Evolutionary conservation across 2,888 invertebrate genomes (phyloP), one percentile per base, ranked within the genome.

Genomic region (Sisyra terminalis): DNA sequence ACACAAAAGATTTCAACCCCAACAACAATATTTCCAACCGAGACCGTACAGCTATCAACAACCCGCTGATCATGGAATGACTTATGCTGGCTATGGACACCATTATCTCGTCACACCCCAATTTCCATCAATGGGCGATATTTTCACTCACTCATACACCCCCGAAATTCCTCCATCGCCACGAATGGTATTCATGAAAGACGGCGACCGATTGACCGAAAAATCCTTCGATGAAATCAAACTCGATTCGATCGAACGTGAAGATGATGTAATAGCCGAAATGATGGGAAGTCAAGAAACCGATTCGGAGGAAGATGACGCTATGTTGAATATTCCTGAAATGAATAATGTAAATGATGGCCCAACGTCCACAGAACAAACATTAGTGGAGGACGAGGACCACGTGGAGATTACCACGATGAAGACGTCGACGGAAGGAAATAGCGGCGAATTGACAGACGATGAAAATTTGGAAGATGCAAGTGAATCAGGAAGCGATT

Each of bases 261-360:
- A 37, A 18, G 30, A 29, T 29, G 45, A 39, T 18, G 32, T 32
- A 29, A 34, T 41, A 15, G 32, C 41, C 13, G 13, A 32, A 18
- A 3, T 16, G 16, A 38, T 31, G 2, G 29, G 9, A 16, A 42
- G 29, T 9, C 11, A 39, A n/a, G 43, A 11, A 45, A 44, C 45
- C 30, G 47, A 46, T 39, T 7, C 45, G 39, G 46, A 43, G 41
- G 44, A 47, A 40, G 44, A 45, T 4, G 44, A 46, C 44, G 44
- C 46, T 15, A 29, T 44, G 13, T 45, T 24, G 46, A 10, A 44
- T 32, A 3, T 24, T 24, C 13, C 16, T 44, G 15, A 44, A 44
- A 3, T 45, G 45, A 18, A 45, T n/a, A n/a, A n/a, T n/a, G n/a
- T n/a, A n/a, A n/a, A n/a, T n/a, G n/a, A n/a, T 45, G 9, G 32